Conservation (phyloP, 2,797 vertebrate genomes). For the Masticophis lateralis region DNA sequence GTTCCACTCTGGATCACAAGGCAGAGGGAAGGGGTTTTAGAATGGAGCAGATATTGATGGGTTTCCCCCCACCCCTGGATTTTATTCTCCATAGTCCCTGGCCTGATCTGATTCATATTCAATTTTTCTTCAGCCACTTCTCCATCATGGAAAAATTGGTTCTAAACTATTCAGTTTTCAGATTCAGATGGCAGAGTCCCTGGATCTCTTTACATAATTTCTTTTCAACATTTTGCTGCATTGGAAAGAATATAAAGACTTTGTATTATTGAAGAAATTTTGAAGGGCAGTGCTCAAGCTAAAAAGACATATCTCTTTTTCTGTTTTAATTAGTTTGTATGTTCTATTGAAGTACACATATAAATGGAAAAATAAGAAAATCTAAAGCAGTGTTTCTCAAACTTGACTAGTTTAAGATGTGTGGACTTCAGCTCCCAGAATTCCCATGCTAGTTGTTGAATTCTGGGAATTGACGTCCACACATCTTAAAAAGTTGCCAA, state of each 20-base stretch:
- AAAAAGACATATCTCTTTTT: not conserved
- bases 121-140: not conserved
- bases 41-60: not conserved
- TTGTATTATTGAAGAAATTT: not conserved
- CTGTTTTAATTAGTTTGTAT: not conserved
- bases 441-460: not conserved
- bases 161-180: not conserved
- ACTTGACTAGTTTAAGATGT: not conserved
- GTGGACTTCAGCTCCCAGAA: not conserved
- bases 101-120: not conserved
- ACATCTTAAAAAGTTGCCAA: not conserved
- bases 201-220: not conserved
- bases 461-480: not conserved
- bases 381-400: not conserved
- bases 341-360: not conserved
- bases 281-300: not conserved
- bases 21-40: not conserved
- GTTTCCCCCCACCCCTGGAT: not conserved
- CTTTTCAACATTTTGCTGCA: not conserved
- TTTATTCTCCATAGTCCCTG: not conserved
- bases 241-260: not conserved
- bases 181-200: not conserved
- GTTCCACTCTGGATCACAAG: not conserved
- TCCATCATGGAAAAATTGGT: not conserved
- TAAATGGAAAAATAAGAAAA: not conserved